These are phyloP conservation scores for Microcaecilia unicolor DNA, from an alignment of 2,797 vertebrate genomes.

Conservation along the genomic window DNA sequence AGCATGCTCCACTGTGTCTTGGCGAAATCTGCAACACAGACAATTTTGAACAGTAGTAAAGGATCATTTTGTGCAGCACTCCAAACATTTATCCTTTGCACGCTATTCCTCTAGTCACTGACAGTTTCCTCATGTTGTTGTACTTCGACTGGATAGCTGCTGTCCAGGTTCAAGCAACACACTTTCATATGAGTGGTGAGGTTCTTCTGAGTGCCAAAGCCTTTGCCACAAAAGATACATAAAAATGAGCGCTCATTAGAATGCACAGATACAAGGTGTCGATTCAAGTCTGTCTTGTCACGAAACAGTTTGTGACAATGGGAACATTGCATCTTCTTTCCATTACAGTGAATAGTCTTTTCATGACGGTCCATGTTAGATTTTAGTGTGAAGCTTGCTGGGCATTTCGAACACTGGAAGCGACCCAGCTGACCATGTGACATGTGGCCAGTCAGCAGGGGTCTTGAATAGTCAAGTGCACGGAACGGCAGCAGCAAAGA, in stretches of 20 bases:
- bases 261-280: conserved; percentile 57
- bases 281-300: conserved; percentile 66
- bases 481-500: conserved; percentile 55
- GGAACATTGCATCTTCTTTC: conserved; percentile 69
- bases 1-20: no score
- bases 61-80: no score
- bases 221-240: conserved; percentile 58
- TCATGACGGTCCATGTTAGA: conserved; percentile 70
- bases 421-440: conserved; percentile 24
- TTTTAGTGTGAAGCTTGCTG: conserved; percentile 71
- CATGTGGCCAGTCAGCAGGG: not conserved
- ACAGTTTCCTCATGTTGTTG: conserved; percentile 9
- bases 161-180: conserved; percentile 57
- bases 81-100: no score
- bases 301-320: conserved; percentile 58
- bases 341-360: conserved; percentile 69
- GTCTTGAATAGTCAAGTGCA: conserved; percentile 15
- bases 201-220: conserved; percentile 67
- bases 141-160: conserved; percentile 15
- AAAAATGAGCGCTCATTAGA: conserved; percentile 44
- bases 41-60: no score
- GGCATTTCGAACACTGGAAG: conserved; percentile 69
- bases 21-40: no score
- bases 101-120: conserved; percentile 17
- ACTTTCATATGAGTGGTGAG: conserved; percentile 58